Evolutionary conservation across 30 jellyfish, hydroid and myxozoan genomes (phyloP).

Genomic region (Hydra vulgaris): DNA sequence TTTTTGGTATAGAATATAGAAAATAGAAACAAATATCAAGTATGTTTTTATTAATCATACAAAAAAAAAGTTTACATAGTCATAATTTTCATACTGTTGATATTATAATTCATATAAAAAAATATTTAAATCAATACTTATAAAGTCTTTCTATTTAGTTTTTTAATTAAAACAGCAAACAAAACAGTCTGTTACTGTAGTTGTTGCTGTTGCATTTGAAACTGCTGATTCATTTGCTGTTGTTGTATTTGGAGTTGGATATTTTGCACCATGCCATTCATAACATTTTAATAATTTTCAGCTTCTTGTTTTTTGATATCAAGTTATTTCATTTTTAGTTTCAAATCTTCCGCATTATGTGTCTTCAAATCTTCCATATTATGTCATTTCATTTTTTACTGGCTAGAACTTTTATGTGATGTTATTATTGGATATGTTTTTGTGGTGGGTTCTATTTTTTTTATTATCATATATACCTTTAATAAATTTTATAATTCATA

Average conservation of each 20-base stretch:
- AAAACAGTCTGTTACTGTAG: neutral
- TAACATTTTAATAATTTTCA: neutral
- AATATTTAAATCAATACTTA: no score
- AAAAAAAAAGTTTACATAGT: no score
- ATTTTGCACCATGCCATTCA: neutral
- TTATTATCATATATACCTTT: no score
- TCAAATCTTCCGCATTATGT: neutral
- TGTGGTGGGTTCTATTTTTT: no score
- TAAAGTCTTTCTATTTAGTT: neutral
- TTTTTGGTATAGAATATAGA: no score
- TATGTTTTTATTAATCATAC: no score
- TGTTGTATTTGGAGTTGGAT: constrained; percentile 9
- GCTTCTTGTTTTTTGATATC: constrained; percentile 11
- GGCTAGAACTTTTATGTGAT: no score
- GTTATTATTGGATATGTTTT: no score
- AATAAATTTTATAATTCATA: no score
- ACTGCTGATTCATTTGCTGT: constrained; percentile 21
- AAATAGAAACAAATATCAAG: no score
- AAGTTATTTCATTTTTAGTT: neutral
- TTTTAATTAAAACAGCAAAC: constrained; percentile 1
- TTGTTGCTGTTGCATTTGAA: constrained; percentile 19
- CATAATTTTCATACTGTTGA: no score
- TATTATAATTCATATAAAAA: no score
- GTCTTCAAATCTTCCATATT: constrained; percentile 4
- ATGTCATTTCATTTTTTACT: neutral